phyloP scores from a whole-genome alignment of 2,113 vertebrate species.

The Gymnarchus niloticus region DNA sequence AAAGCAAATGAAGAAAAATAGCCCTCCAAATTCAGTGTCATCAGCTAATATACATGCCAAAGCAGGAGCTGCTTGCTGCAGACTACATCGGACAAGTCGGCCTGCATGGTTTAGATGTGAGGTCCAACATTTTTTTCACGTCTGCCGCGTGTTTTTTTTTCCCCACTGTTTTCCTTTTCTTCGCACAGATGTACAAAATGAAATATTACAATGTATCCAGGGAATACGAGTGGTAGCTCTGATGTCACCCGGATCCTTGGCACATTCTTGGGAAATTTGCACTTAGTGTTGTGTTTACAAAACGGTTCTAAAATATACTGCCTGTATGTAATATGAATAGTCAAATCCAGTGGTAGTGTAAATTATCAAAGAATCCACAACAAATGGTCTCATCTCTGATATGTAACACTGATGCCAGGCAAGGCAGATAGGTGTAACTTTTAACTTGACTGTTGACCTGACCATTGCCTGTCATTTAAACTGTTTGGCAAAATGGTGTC shows the following conservation, averaged over 20 bases:
- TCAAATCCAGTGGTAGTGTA: neutral
- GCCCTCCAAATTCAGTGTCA: neutral
- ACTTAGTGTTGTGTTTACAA: neutral
- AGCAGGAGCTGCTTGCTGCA: slow-evolving; percentile 4
- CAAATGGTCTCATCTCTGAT: slow-evolving; percentile 1
- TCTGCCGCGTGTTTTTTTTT: neutral
- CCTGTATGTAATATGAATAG: neutral
- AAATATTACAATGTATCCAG: neutral
- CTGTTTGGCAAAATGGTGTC: neutral
- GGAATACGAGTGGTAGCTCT: neutral
- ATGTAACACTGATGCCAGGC: neutral
- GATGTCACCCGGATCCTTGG: neutral
- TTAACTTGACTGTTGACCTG: neutral
- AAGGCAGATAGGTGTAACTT: neutral
- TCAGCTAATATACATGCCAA: neutral
- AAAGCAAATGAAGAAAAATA: slow-evolving; percentile 7
- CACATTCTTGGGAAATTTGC: neutral
- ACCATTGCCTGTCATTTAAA: neutral
- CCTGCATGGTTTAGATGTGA: neutral
- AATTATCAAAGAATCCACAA: neutral
- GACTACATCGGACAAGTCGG: neutral
- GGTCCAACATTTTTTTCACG: neutral
- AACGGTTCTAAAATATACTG: neutral
- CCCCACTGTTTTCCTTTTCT: neutral
- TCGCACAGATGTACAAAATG: neutral